phyloP scores from a whole-genome alignment of 2,113 vertebrate species.

The Artemisiospiza belli region DNA sequence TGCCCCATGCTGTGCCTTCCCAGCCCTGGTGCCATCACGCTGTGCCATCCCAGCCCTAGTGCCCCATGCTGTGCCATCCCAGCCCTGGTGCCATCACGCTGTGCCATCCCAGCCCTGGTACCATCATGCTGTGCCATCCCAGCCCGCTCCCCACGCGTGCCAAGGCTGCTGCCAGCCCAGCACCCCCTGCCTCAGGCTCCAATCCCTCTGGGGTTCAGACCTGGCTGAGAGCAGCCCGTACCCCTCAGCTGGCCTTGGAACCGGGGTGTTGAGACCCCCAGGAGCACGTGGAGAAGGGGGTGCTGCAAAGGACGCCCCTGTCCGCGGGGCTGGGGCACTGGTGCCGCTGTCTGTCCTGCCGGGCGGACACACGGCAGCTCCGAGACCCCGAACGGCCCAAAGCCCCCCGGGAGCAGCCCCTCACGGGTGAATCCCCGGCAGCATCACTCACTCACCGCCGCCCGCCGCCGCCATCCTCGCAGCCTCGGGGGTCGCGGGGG shows the following conservation, averaged over 20 bases:
- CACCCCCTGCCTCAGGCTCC: accelerated
- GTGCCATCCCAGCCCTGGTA: neutral
- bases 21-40: accelerated
- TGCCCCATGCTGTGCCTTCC: accelerated
- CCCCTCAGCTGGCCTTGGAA: accelerated
- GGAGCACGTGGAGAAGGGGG: neutral
- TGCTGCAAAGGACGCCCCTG: accelerated
- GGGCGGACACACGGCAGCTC: neutral
- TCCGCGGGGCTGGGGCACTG: accelerated
- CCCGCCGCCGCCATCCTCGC: neutral
- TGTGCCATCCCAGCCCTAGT: neutral
- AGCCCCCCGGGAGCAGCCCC: neutral
- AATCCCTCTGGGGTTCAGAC: accelerated
- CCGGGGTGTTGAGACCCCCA: accelerated
- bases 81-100: too few relatives aligned
- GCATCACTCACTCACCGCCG: neutral
- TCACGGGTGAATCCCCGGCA: accelerated
- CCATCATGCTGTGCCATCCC: neutral
- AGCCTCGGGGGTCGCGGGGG: neutral
- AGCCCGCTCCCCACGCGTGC: accelerated
- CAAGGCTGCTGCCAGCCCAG: neutral
- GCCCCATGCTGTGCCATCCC: neutral
- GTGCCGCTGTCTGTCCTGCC: neutral
- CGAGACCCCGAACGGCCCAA: neutral
- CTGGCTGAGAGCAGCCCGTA: accelerated